phyloP scores from a whole-genome alignment of 30 jellyfish, hydroid and myxozoan genomes.

The Phacellophora camtschatica region DNA sequence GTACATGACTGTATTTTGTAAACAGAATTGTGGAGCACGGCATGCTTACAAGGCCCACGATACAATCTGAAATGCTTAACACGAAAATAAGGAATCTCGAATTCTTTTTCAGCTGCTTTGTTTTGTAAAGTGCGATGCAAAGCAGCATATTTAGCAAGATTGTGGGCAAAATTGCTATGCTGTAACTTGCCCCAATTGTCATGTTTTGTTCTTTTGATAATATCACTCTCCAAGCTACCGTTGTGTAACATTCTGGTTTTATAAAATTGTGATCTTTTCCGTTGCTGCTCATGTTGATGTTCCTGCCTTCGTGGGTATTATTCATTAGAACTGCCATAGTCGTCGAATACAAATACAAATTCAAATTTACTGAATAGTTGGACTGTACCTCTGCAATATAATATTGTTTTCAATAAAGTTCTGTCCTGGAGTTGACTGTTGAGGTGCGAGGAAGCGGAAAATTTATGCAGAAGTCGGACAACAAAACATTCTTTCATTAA shows the following conservation, averaged over 20 bases:
- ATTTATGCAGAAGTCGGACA: too few species aligned
- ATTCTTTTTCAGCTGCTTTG: constrained; percentile 2
- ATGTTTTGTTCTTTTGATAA: background rate
- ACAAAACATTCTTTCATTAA: too few species aligned
- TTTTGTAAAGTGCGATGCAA: constrained; percentile 19
- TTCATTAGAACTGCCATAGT: too few species aligned
- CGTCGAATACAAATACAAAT: too few species aligned
- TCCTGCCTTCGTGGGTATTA: too few species aligned
- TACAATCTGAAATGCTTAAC: constrained; percentile 39
- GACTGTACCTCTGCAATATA: too few species aligned
- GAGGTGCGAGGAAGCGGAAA: too few species aligned
- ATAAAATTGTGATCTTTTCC: too few species aligned
- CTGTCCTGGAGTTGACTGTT: too few species aligned
- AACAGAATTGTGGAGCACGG: constrained; percentile 22
- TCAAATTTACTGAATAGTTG: too few species aligned
- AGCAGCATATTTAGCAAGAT: background rate
- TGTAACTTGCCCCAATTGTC: background rate
- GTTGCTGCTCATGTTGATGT: too few species aligned
- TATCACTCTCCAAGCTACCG: constrained; percentile 31
- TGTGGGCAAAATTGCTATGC: background rate
- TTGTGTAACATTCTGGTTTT: constrained; percentile 31
- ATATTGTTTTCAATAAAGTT: too few species aligned
- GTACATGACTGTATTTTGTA: constrained; percentile 13
- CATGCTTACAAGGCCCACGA: background rate
- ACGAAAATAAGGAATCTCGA: constrained; percentile 8